Evolutionary conservation across 2,888 invertebrate species (phyloP), one percentile per base, ranked within the genome.

Genomic region (Rhorus exstirpatorius): DNA sequence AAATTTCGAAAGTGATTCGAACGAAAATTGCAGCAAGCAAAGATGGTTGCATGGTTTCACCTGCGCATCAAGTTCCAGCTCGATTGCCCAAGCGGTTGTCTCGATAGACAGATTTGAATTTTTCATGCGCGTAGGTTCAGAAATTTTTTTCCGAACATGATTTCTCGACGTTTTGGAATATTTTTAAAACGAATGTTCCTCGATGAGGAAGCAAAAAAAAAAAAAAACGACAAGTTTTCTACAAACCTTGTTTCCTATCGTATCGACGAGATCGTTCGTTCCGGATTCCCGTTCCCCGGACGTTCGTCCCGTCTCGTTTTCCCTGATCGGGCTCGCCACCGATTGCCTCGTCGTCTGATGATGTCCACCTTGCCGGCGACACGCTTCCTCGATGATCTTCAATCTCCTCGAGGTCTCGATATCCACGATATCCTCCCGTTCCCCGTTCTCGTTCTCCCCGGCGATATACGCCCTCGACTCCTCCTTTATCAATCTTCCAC

Each of bases 401-500:
- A 90, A 84, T 88, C 90, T 89, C 85, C 91, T 91, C 68, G 86
- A 88, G 71, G 21, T 72, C 35, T 89, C 89, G 80, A 83, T 86
- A 81, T 84, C 86, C 46, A 86, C 84, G 70, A 84, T 74, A 77
- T 93, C 93, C 12, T 93, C 93, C 8, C 93, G 94, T 86, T 94
- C 88, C 89, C 84, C 87, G 85, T 89, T 89, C 81, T 88, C 88
- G 79, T 81, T 81, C 68, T 84, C 82, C 77, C 81, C 84, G 65
- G 76, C 79, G n/a, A n/a, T n/a, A n/a, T n/a, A n/a, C 17, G 86
- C 88, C 83, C 86, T 86, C 84, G 87, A 89, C 86, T 89, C 89
- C 80, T 84, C 81, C 79, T 83, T 83, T 81, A 79, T 82, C 71
- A 65, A 31, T 70, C 78, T 86, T 74, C 46, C 55, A 12, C 75